A percentile compares a stretch with the other conserved stretches of the same genome.
Evolutionary conservation across 2,888 invertebrate genomes (phyloP).

Genomic region (Xestia sexstrigata): DNA sequence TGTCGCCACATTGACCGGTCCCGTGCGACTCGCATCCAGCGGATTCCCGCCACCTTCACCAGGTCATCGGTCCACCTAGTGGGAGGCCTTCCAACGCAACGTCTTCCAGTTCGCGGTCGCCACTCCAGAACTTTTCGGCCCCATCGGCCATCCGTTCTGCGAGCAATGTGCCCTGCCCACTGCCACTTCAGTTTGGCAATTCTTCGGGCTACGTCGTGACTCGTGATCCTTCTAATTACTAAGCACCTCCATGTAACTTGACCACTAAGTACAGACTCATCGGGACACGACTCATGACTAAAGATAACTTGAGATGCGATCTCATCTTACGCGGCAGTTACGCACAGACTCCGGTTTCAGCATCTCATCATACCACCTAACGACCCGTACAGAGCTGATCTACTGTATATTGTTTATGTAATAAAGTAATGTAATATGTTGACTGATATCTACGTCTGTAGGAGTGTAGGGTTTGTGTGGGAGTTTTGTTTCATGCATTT

Average conservation of each 20-base stretch:
- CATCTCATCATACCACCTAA: slow-evolving; percentile 56
- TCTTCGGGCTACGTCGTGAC: too few relatives aligned
- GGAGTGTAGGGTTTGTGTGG: neutral
- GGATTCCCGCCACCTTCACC: too few relatives aligned
- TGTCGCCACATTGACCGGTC: too few relatives aligned
- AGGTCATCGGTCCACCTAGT: too few relatives aligned
- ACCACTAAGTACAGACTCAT: slow-evolving; percentile 27
- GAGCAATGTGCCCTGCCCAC: too few relatives aligned
- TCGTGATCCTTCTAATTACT: too few relatives aligned
- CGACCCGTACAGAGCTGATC: slow-evolving; percentile 31
- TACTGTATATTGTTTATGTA: slow-evolving; percentile 61
- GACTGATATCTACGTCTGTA: slow-evolving; percentile 15
- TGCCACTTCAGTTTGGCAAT: too few relatives aligned
- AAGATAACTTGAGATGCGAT: slow-evolving; percentile 40
- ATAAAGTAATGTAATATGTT: slow-evolving; percentile 54
- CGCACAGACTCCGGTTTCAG: slow-evolving; percentile 56
- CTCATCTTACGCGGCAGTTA: slow-evolving; percentile 48
- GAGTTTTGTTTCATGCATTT: slow-evolving; percentile 25
- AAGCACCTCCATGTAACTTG: slow-evolving; percentile 28
- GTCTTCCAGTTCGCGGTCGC: too few relatives aligned
- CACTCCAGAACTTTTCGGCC: too few relatives aligned
- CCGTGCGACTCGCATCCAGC: too few relatives aligned
- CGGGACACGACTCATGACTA: neutral
- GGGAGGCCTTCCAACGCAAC: too few relatives aligned
- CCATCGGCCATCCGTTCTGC: too few relatives aligned